A percentile compares a stretch with the other conserved stretches of the same genome.
Evolutionary conservation across 2,888 invertebrate species (phyloP).

Genomic region (Allolobophora icterica): DNA sequence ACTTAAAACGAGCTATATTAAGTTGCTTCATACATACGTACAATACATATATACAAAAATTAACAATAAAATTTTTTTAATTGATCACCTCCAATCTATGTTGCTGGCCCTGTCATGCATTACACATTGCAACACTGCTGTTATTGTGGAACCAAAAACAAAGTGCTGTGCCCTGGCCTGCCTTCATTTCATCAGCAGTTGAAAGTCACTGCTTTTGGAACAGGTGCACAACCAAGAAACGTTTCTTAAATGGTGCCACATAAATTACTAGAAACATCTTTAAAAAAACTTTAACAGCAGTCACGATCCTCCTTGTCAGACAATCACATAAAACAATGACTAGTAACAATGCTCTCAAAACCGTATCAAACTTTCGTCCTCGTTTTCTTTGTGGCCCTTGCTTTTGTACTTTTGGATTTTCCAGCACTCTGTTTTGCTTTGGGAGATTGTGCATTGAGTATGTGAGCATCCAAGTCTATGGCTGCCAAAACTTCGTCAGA

Average conservation of each 20-base stretch:
- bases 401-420: neutral
- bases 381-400: neutral
- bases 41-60: too few species aligned
- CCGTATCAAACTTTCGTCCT: neutral
- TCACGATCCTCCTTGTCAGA: neutral
- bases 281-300: neutral
- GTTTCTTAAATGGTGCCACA: neutral
- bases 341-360: neutral
- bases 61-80: too few species aligned
- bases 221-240: neutral
- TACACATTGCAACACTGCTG: too few species aligned
- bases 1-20: too few species aligned
- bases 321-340: neutral
- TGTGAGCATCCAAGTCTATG: conserved; percentile 22
- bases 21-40: too few species aligned
- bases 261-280: neutral
- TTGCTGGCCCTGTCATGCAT: too few species aligned
- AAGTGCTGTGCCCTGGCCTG: neutral
- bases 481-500: conserved; percentile 26
- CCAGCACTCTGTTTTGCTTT: neutral
- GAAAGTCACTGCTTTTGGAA: neutral
- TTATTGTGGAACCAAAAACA: neutral
- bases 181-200: neutral
- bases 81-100: too few species aligned
- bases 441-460: neutral